Evolutionary conservation across 2,888 invertebrate genomes (phyloP).

Genomic region (Alentia gelatinosa): DNA sequence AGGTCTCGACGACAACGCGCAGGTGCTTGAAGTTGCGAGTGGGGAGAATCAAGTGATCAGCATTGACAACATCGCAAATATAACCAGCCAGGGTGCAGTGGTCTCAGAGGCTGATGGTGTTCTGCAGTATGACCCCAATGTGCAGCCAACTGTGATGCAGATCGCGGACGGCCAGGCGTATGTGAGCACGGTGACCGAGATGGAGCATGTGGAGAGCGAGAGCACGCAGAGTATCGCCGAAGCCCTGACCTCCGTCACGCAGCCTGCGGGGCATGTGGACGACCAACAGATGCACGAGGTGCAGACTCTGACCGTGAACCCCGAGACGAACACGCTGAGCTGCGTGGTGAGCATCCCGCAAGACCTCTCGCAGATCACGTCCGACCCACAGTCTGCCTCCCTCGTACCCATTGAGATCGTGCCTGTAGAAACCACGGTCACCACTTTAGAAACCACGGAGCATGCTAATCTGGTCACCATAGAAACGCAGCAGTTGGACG

Average conservation of each 20-base stretch:
- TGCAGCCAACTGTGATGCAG: not conserved
- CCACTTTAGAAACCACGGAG: not conserved
- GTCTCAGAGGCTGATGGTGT: not conserved
- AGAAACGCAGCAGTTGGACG: no score
- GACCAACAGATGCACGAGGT: not conserved
- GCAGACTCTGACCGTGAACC: not conserved
- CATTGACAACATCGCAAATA: not conserved
- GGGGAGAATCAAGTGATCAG: constrained; percentile 9
- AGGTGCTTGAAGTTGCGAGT: not conserved
- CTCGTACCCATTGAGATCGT: constrained; percentile 41
- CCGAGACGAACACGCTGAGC: not conserved
- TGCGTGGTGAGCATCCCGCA: not conserved
- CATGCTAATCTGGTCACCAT: not conserved
- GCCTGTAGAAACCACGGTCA: constrained; percentile 24
- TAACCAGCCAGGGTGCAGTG: not conserved
- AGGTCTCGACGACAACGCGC: not conserved
- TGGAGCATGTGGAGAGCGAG: not conserved
- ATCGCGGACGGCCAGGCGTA: not conserved
- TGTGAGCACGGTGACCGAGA: not conserved
- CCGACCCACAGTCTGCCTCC: not conserved
- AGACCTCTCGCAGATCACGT: not conserved
- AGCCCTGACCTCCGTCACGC: not conserved
- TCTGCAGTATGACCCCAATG: not conserved
- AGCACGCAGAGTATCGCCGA: not conserved
- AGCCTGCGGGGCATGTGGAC: not conserved